Conservation (phyloP, 64 coral and sea anemone genomes). For the Montipora capricornis region DNA sequence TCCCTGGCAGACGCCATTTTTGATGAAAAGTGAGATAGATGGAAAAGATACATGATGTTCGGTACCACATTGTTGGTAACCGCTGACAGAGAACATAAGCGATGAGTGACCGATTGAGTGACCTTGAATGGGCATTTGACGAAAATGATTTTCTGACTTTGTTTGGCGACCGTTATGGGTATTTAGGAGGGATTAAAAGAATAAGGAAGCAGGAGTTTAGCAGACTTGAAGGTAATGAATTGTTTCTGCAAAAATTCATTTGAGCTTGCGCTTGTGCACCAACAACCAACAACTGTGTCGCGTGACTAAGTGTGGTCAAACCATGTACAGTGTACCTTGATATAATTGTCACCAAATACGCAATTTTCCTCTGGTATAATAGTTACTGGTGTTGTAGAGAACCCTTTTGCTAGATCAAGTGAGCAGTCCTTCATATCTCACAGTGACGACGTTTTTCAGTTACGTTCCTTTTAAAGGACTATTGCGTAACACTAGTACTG, state of each 20-base stretch:
- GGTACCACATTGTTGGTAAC: background rate
- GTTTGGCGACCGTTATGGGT: constrained; percentile 48
- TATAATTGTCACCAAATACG: too few species aligned
- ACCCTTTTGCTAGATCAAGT: too few species aligned
- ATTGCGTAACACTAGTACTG: too few species aligned
- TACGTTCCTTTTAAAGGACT: too few species aligned
- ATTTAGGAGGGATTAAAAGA: constrained; percentile 54
- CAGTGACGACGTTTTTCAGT: too few species aligned
- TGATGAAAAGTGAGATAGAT: background rate
- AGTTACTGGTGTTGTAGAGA: too few species aligned
- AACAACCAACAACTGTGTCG: too few species aligned
- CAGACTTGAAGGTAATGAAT: constrained; percentile 72
- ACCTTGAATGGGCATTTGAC: constrained; percentile 28
- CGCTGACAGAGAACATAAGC: constrained; percentile 2
- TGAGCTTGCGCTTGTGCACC: too few species aligned
- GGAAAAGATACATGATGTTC: background rate
- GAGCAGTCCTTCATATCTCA: too few species aligned
- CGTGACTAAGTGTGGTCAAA: too few species aligned
- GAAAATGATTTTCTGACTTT: constrained; percentile 63
- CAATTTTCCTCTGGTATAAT: too few species aligned
- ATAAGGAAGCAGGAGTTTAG: constrained; percentile 78
- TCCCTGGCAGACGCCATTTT: constrained; percentile 85
- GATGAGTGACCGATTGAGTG: background rate
- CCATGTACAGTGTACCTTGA: too few species aligned
- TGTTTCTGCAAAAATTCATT: background rate